A percentile compares a stretch with the other conserved stretches of the same genome.
These are phyloP conservation scores for Abrostola tripartita DNA, from an alignment of 2,888 invertebrate species.

Conservation along the genomic window DNA sequence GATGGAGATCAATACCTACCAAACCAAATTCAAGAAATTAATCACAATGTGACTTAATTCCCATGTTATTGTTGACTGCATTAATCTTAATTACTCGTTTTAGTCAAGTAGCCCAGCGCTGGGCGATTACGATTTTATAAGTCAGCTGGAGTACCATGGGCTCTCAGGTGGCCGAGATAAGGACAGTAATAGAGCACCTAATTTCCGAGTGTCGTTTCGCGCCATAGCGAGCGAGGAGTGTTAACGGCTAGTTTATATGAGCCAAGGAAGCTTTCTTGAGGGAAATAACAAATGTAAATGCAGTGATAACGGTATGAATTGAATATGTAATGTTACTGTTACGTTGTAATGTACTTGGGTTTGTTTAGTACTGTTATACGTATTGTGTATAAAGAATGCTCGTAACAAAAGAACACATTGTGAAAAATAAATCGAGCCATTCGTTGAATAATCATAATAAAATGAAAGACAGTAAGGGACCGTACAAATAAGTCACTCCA, in stretches of 20 bases:
- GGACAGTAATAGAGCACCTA: conserved; percentile 58
- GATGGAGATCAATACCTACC: too few species aligned
- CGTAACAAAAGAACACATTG: too few species aligned
- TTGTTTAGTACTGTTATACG: too few species aligned
- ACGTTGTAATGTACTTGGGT: too few species aligned
- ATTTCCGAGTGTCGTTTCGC: conserved; percentile 58
- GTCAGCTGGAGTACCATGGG: conserved; percentile 26
- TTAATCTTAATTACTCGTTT: conserved; percentile 20
- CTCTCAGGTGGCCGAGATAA: conserved; percentile 51
- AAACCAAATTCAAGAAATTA: too few species aligned
- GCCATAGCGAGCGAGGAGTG: conserved; percentile 33
- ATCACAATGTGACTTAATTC: too few species aligned
- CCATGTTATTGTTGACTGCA: conserved; percentile 16
- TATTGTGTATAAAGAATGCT: too few species aligned
- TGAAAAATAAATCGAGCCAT: conserved; percentile 1
- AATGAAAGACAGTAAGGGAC: conserved; percentile 30
- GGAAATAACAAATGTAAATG: conserved; percentile 26
- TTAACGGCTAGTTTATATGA: conserved; percentile 17
- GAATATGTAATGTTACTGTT: conserved; percentile 20
- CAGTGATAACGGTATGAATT: conserved; percentile 18
- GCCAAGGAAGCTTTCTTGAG: conserved; percentile 14
- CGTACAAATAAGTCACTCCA: conserved; percentile 44
- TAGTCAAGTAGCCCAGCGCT: conserved; percentile 15
- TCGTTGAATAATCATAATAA: conserved; percentile 19
- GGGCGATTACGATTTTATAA: conserved; percentile 40